phyloP scores from a whole-genome alignment of 1,140 invertebrate species.

The Drosophila ogumai region DNA sequence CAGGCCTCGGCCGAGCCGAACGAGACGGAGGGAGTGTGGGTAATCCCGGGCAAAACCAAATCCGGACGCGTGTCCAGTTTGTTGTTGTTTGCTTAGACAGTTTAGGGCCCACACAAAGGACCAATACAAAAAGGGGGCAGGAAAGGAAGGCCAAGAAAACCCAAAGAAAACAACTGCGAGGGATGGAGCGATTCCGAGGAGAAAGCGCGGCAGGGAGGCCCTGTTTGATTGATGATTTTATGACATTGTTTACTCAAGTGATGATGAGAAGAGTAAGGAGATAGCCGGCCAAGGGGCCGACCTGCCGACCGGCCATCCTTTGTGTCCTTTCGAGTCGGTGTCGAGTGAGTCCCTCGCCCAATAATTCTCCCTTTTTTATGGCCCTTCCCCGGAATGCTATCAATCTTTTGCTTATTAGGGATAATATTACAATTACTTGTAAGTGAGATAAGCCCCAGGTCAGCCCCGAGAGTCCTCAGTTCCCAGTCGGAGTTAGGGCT shows the following conservation, averaged over 20 bases:
- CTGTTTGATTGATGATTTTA: conserved; percentile 81
- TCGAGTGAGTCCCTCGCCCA: conserved; percentile 44
- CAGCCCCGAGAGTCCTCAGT: conserved; percentile 21
- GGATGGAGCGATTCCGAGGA: conserved; percentile 7
- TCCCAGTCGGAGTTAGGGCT: conserved; percentile 8
- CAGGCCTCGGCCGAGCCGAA: conserved; percentile 29
- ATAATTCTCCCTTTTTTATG: conserved; percentile 56
- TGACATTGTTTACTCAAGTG: conserved; percentile 83
- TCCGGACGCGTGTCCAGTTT: conserved; percentile 58
- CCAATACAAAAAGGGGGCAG: conserved; percentile 40
- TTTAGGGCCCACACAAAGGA: conserved; percentile 55
- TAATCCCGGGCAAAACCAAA: conserved; percentile 52
- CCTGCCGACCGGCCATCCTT: conserved; percentile 30
- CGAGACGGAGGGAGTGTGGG: conserved; percentile 5
- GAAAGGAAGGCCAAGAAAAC: conserved; percentile 35
- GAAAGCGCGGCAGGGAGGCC: conserved; percentile 13
- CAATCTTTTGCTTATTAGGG: conserved; percentile 82
- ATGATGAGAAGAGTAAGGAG: conserved; percentile 69
- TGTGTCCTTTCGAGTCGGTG: conserved; percentile 45
- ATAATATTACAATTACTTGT: conserved; percentile 84
- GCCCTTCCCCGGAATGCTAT: conserved; percentile 76
- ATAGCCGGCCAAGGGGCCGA: conserved; percentile 27
- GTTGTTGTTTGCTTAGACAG: conserved; percentile 61
- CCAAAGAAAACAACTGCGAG: conserved; percentile 20
- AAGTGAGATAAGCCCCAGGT: conserved; percentile 71